Evolutionary conservation across 2,113 vertebrate genomes (phyloP).

Genomic region (Bubalus kerabau): DNA sequence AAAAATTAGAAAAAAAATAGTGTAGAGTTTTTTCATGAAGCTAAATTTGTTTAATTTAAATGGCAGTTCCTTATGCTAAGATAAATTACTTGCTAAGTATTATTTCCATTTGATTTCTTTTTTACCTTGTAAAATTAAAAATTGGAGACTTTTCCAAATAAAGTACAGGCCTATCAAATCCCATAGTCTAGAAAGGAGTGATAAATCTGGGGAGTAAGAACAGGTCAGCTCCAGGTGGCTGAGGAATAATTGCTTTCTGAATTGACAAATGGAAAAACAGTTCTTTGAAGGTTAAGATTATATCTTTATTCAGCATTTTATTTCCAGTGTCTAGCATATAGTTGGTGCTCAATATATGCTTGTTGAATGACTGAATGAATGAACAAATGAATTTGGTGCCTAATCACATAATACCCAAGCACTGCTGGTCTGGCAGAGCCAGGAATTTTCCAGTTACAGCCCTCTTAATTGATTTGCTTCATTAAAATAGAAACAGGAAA

Average conservation of each 20-base stretch:
- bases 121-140: background rate
- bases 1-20: background rate
- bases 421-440: background rate
- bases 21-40: background rate
- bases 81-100: background rate
- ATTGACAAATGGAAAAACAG: background rate
- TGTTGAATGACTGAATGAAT: background rate
- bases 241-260: constrained; percentile 17
- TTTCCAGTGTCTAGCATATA: background rate
- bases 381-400: background rate
- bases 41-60: constrained; percentile 12
- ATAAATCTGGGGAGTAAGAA: background rate
- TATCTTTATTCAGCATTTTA: background rate
- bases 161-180: background rate
- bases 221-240: background rate
- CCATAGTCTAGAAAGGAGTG: background rate
- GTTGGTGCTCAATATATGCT: background rate
- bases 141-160: background rate
- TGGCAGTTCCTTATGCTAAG: background rate
- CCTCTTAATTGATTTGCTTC: constrained; percentile 16
- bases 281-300: background rate
- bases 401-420: background rate
- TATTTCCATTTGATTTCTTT: background rate
- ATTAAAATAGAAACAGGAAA: constrained; percentile 32
- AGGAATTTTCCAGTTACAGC: constrained; percentile 58